Percentiles rank a stretch among this genome's conserved stretches.
These are phyloP conservation scores for Perccottus glenii DNA, from an alignment of 2,113 vertebrate species.

Conservation along the genomic window DNA sequence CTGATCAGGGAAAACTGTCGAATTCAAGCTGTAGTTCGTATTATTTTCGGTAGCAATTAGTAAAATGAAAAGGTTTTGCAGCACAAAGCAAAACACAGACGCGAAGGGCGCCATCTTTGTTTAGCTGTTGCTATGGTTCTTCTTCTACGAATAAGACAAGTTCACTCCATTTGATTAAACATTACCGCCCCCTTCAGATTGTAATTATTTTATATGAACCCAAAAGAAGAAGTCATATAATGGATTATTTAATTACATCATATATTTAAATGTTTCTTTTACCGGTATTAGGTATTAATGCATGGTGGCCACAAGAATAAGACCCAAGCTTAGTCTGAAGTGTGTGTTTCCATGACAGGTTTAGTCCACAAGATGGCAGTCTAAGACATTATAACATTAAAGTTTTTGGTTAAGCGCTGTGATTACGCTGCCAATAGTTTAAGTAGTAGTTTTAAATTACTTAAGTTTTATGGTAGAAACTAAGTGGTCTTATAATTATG, in stretches of 20 bases:
- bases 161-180: background rate
- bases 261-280: no score
- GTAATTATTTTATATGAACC: background rate
- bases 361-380: slow-evolving; percentile 48
- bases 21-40: background rate
- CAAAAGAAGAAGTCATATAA: no score
- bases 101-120: slow-evolving; percentile 50
- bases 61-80: background rate
- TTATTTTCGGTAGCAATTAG: slow-evolving; percentile 4
- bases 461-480: no score
- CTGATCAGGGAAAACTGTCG: background rate
- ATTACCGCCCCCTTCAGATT: slow-evolving; percentile 12
- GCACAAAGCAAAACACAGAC: fast-evolving
- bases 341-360: background rate
- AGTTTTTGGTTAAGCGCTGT: background rate
- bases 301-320: no score
- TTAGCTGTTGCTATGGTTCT: slow-evolving; percentile 57
- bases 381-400: slow-evolving; percentile 24
- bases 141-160: slow-evolving; percentile 17
- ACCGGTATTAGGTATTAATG: no score
- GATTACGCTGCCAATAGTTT: no score
- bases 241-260: no score
- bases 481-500: no score
- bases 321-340: background rate
- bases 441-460: background rate